Base-by-base conservation (phyloP, 2,113 vertebrate genomes). In the Orientallactaga bullata region DNA sequence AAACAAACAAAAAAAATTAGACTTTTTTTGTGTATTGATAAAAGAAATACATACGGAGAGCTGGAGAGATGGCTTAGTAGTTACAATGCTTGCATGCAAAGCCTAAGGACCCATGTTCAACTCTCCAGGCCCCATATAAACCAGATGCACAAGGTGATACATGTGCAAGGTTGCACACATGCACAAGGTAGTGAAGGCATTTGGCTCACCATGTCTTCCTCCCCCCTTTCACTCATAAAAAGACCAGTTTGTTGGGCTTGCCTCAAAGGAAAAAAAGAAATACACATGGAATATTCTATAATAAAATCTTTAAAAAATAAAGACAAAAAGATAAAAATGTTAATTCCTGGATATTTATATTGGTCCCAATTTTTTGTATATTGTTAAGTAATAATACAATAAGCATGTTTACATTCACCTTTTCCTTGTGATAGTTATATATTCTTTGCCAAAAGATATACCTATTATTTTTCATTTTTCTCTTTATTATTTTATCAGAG, bases 401-500 rank as follows among this genome's bases (percentile, higher is more conserved):
- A 18, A 88, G 26, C 5, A 30, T 37, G 3, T 20, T 58, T 58
- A 21, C 42, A 20, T 3, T 7, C 11, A 42, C 3, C 37, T 5
- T 71, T 74, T 15, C 7, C 15, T 85, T 81, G 6, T 73, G n/a
- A 17, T 63, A 35, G 60, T 74, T 79, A 30, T 63, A 30, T 79
- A 26, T 2, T 68, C 26, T 86, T 93, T 91, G 42, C 21, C 8
- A 39, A 81, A 72, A 18, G 10, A 3, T 28, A 10, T 12, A 79
- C 23, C 26, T 58, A 17, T 88, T 58, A 55, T 55, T 55, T 89
- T 80, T 93, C 39, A 55, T 68, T 91, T 88, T 63, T 18, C 80
- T 0, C 7, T 82, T 65, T 66, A 47, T 72, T 82, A 15, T 85
- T 89, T 71, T 17, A 81, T 11, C 68, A 10, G 58, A 66, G 4